A percentile compares a stretch with the other conserved stretches of the same genome.
Conservation (phyloP, 2,113 vertebrate genomes). For the Dipodomys merriami region DNA sequence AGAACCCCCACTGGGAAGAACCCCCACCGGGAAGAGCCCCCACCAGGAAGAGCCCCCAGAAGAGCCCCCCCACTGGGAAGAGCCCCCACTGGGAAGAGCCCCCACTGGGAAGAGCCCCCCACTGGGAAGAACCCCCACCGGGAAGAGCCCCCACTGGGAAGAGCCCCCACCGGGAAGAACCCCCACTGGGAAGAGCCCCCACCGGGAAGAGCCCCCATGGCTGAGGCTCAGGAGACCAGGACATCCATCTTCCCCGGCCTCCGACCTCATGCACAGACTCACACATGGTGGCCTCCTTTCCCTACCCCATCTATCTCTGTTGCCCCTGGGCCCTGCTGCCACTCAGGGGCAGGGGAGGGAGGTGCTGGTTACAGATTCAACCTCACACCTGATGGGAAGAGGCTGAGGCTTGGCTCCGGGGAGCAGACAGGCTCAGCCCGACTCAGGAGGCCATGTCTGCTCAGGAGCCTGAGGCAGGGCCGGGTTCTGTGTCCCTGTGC, state of each 20-base stretch:
- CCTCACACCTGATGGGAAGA: not conserved
- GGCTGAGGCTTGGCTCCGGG: not conserved
- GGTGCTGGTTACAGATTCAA: not conserved
- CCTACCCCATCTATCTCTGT: not conserved
- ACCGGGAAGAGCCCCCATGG: not conserved
- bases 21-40: no score
- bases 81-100: no score
- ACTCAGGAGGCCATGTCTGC: not conserved
- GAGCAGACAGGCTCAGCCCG: not conserved
- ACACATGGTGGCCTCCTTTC: not conserved
- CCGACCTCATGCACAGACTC: not conserved
- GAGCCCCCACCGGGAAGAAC: not conserved
- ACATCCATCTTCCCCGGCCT: not conserved
- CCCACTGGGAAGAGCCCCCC: no score
- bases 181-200: no score
- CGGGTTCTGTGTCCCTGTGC: not conserved
- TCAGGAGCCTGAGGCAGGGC: not conserved
- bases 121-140: not conserved
- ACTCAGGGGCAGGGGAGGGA: not conserved
- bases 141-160: not conserved
- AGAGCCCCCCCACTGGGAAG: not conserved
- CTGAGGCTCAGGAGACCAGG: not conserved
- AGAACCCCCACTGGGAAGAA: no score
- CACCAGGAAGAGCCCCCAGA: no score
- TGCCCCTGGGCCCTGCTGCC: not conserved